Base-by-base conservation (phyloP, 2,113 vertebrate genomes). In the Mobula hypostoma region DNA sequence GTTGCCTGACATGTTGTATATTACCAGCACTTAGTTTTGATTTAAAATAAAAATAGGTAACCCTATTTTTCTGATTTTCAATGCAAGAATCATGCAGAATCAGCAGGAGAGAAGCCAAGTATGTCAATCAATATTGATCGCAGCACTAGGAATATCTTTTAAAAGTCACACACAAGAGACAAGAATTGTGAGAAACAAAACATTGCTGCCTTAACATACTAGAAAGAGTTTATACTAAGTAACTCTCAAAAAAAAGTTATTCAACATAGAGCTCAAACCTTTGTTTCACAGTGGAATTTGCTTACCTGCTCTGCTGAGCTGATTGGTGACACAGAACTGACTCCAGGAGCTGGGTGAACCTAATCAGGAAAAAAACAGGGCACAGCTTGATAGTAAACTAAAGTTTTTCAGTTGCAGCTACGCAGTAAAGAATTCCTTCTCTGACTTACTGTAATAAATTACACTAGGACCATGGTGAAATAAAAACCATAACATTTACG, bases 291-390 rank as follows among this genome's bases (percentile, higher is more conserved):
- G 21, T 29, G 74, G 70, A 40, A 36, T 72, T 93, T 93, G 36
- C 66, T 91, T 76, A 93, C 91, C 91, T 93, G 91, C 70, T 48
- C 68, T 74, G 66, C 17, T 93, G 66, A 93, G 91, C 1, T 93
- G 91, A 19, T 93, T 29, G 36, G 40, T 76, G 68, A 48, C 9
- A 72, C 72, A 56, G 19, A 76, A 74, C 36, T 74, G 91, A 93
- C 36, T 93, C 91, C 32, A 48, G 19, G 36, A 93, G 24, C 29
- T 74, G 70, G 40, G 40, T 48, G 68, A 93, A 93, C 91, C 91
- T 93, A 70, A 27, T 93, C 40, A 74, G n/a, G 36, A 5, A 91
- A 48, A 72, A 93, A 93, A 8, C 70, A 93, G 36, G 29, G 12
- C 70, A 93, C 36, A 92, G 70, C 40, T 93, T 76, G 68, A 76